Evolutionary conservation across 2,113 vertebrate genomes (phyloP), one percentile per base, ranked within the genome.

Genomic region (Trematomus loennbergii): DNA sequence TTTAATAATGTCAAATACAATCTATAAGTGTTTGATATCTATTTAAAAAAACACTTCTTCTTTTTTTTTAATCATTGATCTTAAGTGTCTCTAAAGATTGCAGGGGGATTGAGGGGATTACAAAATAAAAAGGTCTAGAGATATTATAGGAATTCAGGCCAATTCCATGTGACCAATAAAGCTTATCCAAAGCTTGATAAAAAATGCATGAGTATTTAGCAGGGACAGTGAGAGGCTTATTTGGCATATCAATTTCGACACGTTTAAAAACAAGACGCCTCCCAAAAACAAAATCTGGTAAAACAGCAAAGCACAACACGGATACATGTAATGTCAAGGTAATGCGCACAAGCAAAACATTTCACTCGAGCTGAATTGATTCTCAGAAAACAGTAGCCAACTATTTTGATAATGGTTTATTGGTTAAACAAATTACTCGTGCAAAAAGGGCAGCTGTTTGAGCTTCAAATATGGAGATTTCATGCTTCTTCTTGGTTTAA

Each of bases 181-280:
- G 46, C 45, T 66, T 29, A 84, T 69, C 54, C 50, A 55, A 33
- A 36, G 25, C 53, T 61, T 48, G 12, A 84, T 84, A 40, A 83
- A 85, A 85, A 59, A 85, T 71, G 50, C 62, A 88, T 60, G 43
- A 81, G 43, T 25, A 25, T 77, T 82, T 65, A 85, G 55, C 74
- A 33, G 33, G 15, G 63, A 66, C 17, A 22, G 63, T n/a, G 75
- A 72, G 49, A 43, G 15, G 68, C 81, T 75, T 72, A 59, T 53
- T 80, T 63, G n/a, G 60, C 68, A 79, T 76, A 73, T 59, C 3
- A 3, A 67, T 74, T 48, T 54, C 79, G 53, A 53, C 20, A 5
- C 33, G 16, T 66, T 75, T 22, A 50, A 79, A 68, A 75, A 63
- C 67, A 72, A 64, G 62, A 9, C 36, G 36, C 36, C 64, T 63